Conservation (phyloP, 2,797 vertebrate genomes). For the Acipenser oxyrinchus region DNA sequence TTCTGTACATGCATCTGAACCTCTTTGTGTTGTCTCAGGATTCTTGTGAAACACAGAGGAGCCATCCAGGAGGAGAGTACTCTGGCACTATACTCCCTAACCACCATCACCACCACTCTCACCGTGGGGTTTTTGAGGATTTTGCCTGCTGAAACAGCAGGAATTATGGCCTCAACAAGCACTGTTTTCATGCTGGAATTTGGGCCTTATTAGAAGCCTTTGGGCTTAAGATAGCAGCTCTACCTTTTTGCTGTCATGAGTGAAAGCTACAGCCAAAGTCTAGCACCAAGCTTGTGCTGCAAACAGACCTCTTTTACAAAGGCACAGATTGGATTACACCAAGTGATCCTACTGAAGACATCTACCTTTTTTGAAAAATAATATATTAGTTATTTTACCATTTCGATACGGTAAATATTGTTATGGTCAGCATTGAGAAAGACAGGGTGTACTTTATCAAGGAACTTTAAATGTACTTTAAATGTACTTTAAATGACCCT, state of each 20-base stretch:
- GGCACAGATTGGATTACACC: constrained; percentile 42
- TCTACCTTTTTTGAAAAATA: constrained; percentile 22
- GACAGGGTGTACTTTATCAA: constrained; percentile 48
- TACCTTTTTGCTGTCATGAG: constrained; percentile 50
- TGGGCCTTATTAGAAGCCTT: constrained; percentile 33
- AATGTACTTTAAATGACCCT: constrained; percentile 25
- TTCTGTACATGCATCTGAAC: too few species aligned
- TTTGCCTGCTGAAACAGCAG: constrained; percentile 79
- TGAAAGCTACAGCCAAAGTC: constrained; percentile 73
- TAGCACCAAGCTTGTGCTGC: constrained; percentile 58
- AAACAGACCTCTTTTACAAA: constrained; percentile 47
- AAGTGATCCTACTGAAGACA: constrained; percentile 33
- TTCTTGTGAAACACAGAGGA: constrained; percentile 62
- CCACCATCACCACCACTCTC: constrained; percentile 78
- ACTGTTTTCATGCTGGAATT: constrained; percentile 17
- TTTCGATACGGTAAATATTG: constrained; percentile 37
- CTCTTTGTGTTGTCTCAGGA: constrained; percentile 55
- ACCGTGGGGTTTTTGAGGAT: constrained; percentile 85
- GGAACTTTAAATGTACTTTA: constrained; percentile 37
- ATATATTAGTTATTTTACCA: constrained; percentile 26
- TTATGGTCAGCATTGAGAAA: constrained; percentile 32
- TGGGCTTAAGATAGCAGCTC: constrained; percentile 20
- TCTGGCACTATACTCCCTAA: constrained; percentile 80
- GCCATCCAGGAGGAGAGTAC: constrained; percentile 73
- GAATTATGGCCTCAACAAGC: background rate